Conservation (phyloP, 2,888 invertebrate species). For the Drosophila diplacantha region DNA sequence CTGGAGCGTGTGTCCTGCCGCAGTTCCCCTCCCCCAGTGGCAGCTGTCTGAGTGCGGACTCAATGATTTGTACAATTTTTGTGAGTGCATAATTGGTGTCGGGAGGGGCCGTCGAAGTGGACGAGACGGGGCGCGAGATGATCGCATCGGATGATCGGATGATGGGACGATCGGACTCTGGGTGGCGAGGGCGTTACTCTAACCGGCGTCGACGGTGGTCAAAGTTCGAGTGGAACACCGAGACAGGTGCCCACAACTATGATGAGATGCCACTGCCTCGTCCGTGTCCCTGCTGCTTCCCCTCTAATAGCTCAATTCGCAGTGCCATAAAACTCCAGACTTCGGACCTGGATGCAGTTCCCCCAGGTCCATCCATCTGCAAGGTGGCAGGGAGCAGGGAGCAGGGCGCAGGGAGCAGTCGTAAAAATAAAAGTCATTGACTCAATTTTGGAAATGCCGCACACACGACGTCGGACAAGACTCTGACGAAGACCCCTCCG, state of each 20-base stretch:
- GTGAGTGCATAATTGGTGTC: constrained; percentile 59
- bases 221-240: constrained; percentile 9
- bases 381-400: neutral
- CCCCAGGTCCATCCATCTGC: neutral
- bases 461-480: constrained; percentile 37
- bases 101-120: constrained; percentile 24
- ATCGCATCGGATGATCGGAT: neutral
- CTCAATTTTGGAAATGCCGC: constrained; percentile 69
- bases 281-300: neutral
- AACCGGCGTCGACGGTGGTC: constrained; percentile 17
- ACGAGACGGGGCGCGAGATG: constrained; percentile 2
- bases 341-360: constrained; percentile 1
- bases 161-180: neutral
- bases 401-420: constrained; percentile 25
- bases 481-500: neutral
- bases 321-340: constrained; percentile 46
- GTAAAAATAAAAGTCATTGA: constrained; percentile 73
- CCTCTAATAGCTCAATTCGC: constrained; percentile 65
- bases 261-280: neutral
- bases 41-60: constrained; percentile 7
- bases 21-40: neutral
- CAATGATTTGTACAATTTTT: constrained; percentile 54
- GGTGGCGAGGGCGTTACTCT: constrained; percentile 7
- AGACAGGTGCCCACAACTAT: constrained; percentile 12
- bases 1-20: constrained; percentile 1